Evolutionary conservation across 2,888 invertebrate species (phyloP).

Genomic region (Platycnemis pennipes): DNA sequence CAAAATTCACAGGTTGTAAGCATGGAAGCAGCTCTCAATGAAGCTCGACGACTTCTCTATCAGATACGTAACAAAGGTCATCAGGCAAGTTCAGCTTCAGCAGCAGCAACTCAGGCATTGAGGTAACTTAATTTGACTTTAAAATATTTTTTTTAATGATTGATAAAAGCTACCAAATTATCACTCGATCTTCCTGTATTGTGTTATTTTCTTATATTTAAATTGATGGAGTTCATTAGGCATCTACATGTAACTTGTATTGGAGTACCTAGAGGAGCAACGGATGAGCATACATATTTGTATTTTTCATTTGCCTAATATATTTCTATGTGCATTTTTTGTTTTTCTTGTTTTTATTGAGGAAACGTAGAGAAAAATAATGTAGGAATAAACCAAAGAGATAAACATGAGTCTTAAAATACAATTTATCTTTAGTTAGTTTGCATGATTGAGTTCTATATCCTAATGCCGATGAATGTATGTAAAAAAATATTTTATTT

Average conservation of each 20-base stretch:
- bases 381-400: no score
- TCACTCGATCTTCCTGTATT: no score
- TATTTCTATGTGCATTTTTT: no score
- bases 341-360: no score
- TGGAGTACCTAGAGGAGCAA: no score
- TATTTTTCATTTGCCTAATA: no score
- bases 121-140: slow-evolving; percentile 63
- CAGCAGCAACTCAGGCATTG: slow-evolving; percentile 72
- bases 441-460: background rate
- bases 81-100: slow-evolving; percentile 71
- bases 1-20: slow-evolving; percentile 74
- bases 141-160: background rate
- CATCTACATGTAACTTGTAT: background rate
- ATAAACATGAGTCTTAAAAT: background rate
- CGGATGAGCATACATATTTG: no score
- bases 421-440: background rate
- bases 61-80: slow-evolving; percentile 76
- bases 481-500: background rate
- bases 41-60: slow-evolving; percentile 77
- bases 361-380: no score
- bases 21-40: slow-evolving; percentile 76
- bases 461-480: background rate
- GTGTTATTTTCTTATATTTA: no score
- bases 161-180: no score
- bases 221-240: background rate